Evolutionary conservation across 2,888 invertebrate species (phyloP).

Genomic region (Lochmaea crataegi): DNA sequence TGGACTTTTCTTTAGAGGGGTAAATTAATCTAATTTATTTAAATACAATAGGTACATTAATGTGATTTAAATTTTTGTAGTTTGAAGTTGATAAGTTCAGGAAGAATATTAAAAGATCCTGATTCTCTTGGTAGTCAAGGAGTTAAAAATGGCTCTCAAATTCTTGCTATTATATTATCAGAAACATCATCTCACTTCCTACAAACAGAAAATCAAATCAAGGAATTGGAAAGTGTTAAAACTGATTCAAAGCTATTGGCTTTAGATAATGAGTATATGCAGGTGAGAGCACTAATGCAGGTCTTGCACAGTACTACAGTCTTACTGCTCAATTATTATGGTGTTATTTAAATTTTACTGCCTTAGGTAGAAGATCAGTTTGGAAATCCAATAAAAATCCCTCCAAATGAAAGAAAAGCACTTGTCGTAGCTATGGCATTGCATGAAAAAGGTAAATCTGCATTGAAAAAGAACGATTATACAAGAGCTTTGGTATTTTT

Average conservation of each 20-base stretch:
- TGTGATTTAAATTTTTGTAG: constrained; percentile 60
- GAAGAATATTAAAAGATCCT: constrained; percentile 71
- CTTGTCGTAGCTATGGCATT: constrained; percentile 82
- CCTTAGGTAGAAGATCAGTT: constrained; percentile 80
- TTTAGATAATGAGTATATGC: constrained; percentile 70
- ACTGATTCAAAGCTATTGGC: constrained; percentile 64
- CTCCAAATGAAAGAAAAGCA: constrained; percentile 75
- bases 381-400: constrained; percentile 78
- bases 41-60: too few species aligned
- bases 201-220: constrained; percentile 59
- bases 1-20: constrained; percentile 65
- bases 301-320: too few species aligned
- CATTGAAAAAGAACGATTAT: constrained; percentile 74
- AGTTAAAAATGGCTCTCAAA: constrained; percentile 75
- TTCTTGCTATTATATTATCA: constrained; percentile 72
- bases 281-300: constrained; percentile 61
- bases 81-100: constrained; percentile 76
- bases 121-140: constrained; percentile 70
- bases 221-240: constrained; percentile 61
- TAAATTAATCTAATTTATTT: constrained; percentile 49
- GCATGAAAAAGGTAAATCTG: constrained; percentile 81
- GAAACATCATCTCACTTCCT: constrained; percentile 59
- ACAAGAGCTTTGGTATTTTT: constrained; percentile 79
- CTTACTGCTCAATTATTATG: too few species aligned
- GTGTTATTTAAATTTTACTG: too few species aligned